Conservation (phyloP, 2,888 invertebrate species). For the Drosophila picticornis region DNA sequence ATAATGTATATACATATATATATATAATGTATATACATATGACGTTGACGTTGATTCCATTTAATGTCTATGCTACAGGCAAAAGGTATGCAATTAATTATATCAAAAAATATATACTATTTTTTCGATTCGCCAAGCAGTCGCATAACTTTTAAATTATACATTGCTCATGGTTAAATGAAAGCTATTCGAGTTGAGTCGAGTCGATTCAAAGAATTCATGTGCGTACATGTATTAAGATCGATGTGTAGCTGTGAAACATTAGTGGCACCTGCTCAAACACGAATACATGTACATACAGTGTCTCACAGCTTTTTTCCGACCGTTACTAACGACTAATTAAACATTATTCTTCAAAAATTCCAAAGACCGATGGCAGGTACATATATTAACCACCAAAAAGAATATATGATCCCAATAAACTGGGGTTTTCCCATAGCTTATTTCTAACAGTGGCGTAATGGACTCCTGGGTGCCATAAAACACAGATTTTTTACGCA, state of each 20-base stretch:
- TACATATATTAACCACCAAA: too few species aligned
- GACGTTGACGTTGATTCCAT: background rate
- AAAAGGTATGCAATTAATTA: background rate
- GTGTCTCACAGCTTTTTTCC: too few species aligned
- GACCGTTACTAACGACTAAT: too few species aligned
- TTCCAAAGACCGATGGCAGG: too few species aligned
- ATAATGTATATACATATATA: background rate
- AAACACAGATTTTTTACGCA: too few species aligned
- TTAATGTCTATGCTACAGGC: background rate
- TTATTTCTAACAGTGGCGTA: too few species aligned
- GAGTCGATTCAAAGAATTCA: background rate
- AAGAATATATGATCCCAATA: too few species aligned
- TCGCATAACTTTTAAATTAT: background rate
- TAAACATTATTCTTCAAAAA: too few species aligned
- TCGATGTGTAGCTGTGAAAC: slow-evolving; percentile 5
- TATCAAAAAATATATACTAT: background rate
- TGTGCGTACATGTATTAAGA: background rate
- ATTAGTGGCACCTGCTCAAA: slow-evolving; percentile 34
- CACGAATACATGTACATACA: slow-evolving; percentile 3
- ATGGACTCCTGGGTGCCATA: too few species aligned
- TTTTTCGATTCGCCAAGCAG: background rate
- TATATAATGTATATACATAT: background rate
- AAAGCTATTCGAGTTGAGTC: background rate
- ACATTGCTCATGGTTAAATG: background rate
- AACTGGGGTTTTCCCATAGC: too few species aligned